Base-by-base conservation (phyloP, 2,888 invertebrate species). In the Amaurobius ferox region DNA sequence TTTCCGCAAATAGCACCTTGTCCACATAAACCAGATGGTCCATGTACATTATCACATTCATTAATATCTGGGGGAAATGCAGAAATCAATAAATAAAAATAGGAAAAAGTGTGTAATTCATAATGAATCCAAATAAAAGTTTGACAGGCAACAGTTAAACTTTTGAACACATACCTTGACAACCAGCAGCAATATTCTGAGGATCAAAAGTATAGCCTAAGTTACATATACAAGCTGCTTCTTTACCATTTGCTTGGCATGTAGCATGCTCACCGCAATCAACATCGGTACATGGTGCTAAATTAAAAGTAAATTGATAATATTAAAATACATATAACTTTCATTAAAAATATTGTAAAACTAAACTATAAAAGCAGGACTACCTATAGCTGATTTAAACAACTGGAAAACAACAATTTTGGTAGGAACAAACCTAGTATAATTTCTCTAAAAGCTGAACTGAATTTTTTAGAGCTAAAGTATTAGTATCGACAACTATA, bases 191-290 rank as follows among this genome's bases (percentile, higher is more conserved):
- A 88, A 97, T 95, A 90, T 97, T 96, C 79, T 93, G 94, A 0
- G 97, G 97, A 92, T 97, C 95, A 90, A 96, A 97, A 0, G 96
- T 96, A 96, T 97, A 97, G 0, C 97, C 97, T 85, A 96, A 70
- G 64, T 89, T 88, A 55, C 89, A 89, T 68, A 97, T 95, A 90
- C 97, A 98, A 90, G 96, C 96, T 0, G 97, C 97, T 91, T 97
- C 97, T 85, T 94, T 94, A 39, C 96, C 96, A 89, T 97, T 96
- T 0, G 96, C 95, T 91, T 97, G 96, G 91, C 97, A 97, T 90
- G 94, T 96, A 0, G 97, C 96, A 91, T 97, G 97, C 9, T 94
- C 94, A 19, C 96, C 96, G 90, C 97, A 98, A 90, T 95, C 95
- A 0, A 97, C 95, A 91, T 96, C 96, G 91, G 97, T 96, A 91